Conservation (phyloP, 2,113 vertebrate species). For the Garra rufa region DNA sequence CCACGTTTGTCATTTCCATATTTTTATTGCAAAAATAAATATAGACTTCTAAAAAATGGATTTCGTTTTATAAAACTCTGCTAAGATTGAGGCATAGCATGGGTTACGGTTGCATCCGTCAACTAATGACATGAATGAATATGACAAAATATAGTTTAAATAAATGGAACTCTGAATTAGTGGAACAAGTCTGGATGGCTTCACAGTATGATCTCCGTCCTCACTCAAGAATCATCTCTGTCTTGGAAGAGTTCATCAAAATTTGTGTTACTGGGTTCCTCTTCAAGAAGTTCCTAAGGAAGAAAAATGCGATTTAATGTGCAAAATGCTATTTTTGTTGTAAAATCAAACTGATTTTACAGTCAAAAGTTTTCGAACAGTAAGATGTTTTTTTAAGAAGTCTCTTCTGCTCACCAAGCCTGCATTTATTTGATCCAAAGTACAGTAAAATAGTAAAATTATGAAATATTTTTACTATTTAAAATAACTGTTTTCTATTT, state of each 20-base stretch:
- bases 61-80: conserved; percentile 4
- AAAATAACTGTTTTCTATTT: too few relatives aligned
- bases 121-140: not conserved
- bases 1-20: not conserved
- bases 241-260: conserved; percentile 88
- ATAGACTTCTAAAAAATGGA: conserved; percentile 20
- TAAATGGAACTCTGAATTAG: not conserved
- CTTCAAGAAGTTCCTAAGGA: conserved; percentile 79
- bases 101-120: not conserved
- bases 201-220: not conserved
- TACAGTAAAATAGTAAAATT: too few relatives aligned
- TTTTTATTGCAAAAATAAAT: conserved; percentile 45
- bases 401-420: too few relatives aligned
- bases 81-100: not conserved
- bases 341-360: not conserved
- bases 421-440: too few relatives aligned
- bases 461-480: too few relatives aligned
- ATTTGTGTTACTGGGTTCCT: conserved; percentile 79
- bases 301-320: not conserved
- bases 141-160: not conserved
- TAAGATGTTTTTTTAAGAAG: too few relatives aligned
- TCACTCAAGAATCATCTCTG: conserved; percentile 42
- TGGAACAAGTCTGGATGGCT: not conserved
- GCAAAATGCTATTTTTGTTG: not conserved
- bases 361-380: too few relatives aligned